Evolutionary conservation across 1,140 invertebrate species (phyloP).

Genomic region (Cotesia glomerata): DNA sequence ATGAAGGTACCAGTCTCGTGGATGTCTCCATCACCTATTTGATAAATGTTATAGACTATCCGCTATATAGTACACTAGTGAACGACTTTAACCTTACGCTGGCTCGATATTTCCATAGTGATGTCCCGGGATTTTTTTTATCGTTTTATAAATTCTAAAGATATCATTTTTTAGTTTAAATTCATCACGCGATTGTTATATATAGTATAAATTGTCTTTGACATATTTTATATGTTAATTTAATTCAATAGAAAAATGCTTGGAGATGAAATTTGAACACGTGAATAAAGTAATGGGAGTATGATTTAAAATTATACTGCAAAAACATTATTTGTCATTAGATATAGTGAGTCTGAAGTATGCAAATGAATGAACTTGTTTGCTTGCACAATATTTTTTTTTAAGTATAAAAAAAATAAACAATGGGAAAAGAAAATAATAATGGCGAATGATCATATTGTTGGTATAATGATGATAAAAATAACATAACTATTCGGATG

Average conservation of each 20-base stretch:
- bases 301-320: too few species aligned
- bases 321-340: too few species aligned
- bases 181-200: conserved; percentile 18
- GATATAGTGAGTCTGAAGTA: too few species aligned
- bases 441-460: background rate
- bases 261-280: too few species aligned
- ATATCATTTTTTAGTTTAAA: conserved; percentile 4
- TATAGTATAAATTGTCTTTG: background rate
- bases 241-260: too few species aligned
- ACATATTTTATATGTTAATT: background rate
- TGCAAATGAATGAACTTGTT: background rate
- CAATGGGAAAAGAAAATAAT: background rate
- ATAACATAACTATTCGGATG: background rate
- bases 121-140: background rate
- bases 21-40: conserved; percentile 23
- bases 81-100: conserved; percentile 25
- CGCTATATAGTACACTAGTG: background rate
- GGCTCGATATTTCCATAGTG: conserved; percentile 32
- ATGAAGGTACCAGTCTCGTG: conserved; percentile 32
- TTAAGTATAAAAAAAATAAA: background rate
- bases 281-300: too few species aligned
- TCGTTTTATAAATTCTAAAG: conserved; percentile 8
- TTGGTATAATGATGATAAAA: background rate
- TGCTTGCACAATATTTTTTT: background rate
- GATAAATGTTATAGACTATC: conserved; percentile 20